A percentile compares a stretch with the other conserved stretches of the same genome.
Evolutionary conservation across 2,888 invertebrate species (phyloP).

Genomic region (Noctua janthe): DNA sequence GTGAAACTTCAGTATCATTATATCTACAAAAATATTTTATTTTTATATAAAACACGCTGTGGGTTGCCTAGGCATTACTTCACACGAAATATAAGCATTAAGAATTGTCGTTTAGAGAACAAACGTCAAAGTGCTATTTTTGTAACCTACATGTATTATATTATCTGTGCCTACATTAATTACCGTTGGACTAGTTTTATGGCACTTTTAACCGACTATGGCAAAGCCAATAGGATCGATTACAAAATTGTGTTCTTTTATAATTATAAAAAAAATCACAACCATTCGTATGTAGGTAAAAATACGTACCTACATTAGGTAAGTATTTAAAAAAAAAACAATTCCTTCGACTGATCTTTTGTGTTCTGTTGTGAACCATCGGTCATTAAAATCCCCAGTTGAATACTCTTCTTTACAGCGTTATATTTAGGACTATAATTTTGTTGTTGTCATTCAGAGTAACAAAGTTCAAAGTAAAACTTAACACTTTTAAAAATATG

Average conservation of each 20-base stretch:
- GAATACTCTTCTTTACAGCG: not conserved
- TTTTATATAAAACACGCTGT: constrained; percentile 52
- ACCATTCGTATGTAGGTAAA: not conserved
- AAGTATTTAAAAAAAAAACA: too few species aligned
- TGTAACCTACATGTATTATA: not conserved
- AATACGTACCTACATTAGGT: too few species aligned
- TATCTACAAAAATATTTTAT: constrained; percentile 53
- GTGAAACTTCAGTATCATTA: constrained; percentile 51
- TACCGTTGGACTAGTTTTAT: not conserved
- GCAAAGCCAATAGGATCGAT: not conserved
- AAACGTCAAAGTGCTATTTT: constrained; percentile 17
- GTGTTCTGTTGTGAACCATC: not conserved
- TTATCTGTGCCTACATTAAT: not conserved
- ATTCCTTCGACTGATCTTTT: too few species aligned
- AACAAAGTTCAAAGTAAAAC: not conserved
- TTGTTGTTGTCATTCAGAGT: not conserved
- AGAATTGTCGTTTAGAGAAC: constrained; percentile 25
- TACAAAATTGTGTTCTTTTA: too few species aligned
- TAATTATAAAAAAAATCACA: not conserved
- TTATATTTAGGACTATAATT: not conserved
- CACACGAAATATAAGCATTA: constrained; percentile 59
- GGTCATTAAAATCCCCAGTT: not conserved
- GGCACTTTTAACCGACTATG: not conserved
- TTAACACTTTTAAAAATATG: not conserved
- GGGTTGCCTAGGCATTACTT: constrained; percentile 32